Conservation (phyloP, 2,888 invertebrate genomes). For the Gymnocheta viridis region DNA sequence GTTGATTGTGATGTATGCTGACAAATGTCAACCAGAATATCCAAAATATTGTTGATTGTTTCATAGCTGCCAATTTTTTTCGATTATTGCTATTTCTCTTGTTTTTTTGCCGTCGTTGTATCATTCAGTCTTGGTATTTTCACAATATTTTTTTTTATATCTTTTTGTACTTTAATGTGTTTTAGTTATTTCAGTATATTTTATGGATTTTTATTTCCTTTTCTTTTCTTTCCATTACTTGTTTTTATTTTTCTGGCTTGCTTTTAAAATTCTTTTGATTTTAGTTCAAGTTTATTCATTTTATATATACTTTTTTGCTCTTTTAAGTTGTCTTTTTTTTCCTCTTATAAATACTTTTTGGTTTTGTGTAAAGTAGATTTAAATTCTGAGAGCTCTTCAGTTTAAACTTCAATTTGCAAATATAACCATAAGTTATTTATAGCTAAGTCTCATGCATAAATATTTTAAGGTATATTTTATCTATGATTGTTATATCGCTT, state of each 20-base stretch:
- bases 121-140: conserved; percentile 37
- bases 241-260: conserved; percentile 36
- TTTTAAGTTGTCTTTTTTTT: conserved; percentile 38
- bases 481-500: neutral
- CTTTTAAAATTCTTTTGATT: conserved; percentile 59
- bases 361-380: conserved; percentile 26
- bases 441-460: neutral
- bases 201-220: conserved; percentile 44
- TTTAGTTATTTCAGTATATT: conserved; percentile 52
- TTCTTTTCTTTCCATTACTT: conserved; percentile 31
- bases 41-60: conserved; percentile 75
- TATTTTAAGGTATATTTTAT: neutral
- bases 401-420: neutral
- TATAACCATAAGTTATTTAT: neutral
- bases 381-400: neutral
- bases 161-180: conserved; percentile 30
- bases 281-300: conserved; percentile 32
- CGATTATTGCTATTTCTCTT: conserved; percentile 13
- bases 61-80: conserved; percentile 67
- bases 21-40: conserved; percentile 79
- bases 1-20: conserved; percentile 73
- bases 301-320: neutral
- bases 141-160: neutral
- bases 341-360: conserved; percentile 45
- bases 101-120: neutral